phyloP scores from a whole-genome alignment of 2,113 vertebrate genomes.

The Oxyruncus cristatus region DNA sequence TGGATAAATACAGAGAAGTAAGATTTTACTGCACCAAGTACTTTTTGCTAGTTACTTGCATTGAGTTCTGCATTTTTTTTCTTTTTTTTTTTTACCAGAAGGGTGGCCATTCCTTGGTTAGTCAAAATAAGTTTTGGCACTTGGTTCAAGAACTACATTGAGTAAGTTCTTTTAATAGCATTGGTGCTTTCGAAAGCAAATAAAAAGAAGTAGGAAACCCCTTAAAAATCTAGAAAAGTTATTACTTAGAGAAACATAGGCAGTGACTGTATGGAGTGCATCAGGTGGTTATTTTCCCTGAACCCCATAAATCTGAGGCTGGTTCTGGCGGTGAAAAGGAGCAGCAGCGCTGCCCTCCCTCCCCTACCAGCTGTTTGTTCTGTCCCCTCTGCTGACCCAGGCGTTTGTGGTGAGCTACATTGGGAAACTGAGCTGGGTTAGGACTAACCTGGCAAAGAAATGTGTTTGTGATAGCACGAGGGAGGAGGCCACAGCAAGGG shows the following conservation, averaged over 20 bases:
- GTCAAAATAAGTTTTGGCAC: not conserved
- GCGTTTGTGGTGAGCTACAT: not conserved
- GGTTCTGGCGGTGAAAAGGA: not conserved
- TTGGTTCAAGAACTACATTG: not conserved
- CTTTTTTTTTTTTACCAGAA: not conserved
- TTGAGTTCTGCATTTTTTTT: not conserved
- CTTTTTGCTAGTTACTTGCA: not conserved
- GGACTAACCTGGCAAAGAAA: constrained; percentile 27
- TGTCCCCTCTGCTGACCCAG: constrained; percentile 43
- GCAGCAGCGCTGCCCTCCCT: not conserved
- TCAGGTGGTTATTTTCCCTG: constrained; percentile 35
- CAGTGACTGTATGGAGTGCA: not conserved
- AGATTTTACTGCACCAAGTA: not conserved
- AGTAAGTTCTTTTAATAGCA: not conserved
- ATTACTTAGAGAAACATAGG: not conserved
- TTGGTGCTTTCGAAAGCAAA: not conserved
- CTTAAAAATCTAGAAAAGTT: not conserved
- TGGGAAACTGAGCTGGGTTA: constrained; percentile 39
- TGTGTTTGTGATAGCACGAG: constrained; percentile 18
- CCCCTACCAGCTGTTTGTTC: constrained; percentile 23
- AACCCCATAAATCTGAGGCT: not conserved
- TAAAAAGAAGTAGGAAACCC: not conserved
- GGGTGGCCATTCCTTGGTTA: not conserved
- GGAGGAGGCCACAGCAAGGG: constrained; percentile 26
- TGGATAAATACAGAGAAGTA: not conserved